A percentile compares a stretch with the other conserved stretches of the same genome.
These are phyloP conservation scores for Drosophila sp. DNA, from an alignment of 1,140 invertebrate species.

Conservation along the genomic window DNA sequence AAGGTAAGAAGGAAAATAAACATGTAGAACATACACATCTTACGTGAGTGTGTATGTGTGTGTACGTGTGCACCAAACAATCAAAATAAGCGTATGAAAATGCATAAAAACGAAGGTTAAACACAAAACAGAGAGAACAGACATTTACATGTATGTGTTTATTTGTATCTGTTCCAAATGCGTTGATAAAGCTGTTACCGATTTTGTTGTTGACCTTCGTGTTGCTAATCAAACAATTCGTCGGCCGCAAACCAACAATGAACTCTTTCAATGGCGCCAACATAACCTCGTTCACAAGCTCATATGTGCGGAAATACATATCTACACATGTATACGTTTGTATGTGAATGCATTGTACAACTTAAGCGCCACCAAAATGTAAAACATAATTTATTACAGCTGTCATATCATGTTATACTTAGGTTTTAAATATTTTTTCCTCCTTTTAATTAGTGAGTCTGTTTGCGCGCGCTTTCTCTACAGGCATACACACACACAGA, in stretches of 20 bases:
- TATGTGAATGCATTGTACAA: slow-evolving; percentile 14
- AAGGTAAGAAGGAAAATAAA: slow-evolving; percentile 8
- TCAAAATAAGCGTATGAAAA: slow-evolving; percentile 31
- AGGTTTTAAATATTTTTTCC: slow-evolving; percentile 25
- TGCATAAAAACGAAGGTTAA: slow-evolving; percentile 42
- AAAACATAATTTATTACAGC: slow-evolving; percentile 20
- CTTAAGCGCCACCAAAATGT: slow-evolving; percentile 34
- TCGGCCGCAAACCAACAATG: slow-evolving; percentile 52
- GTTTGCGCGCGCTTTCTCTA: slow-evolving; percentile 78
- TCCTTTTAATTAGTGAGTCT: slow-evolving; percentile 48
- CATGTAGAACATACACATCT: slow-evolving; percentile 2
- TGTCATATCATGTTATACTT: slow-evolving; percentile 25
- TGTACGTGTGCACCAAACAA: slow-evolving; percentile 26
- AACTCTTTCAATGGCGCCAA: slow-evolving; percentile 71
- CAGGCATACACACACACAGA: slow-evolving; percentile 31
- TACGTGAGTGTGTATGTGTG: not conserved
- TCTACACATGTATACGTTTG: not conserved
- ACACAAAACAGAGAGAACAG: slow-evolving; percentile 29
- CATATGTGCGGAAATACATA: slow-evolving; percentile 54
- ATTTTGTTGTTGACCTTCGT: slow-evolving; percentile 71
- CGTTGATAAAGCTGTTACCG: slow-evolving; percentile 50
- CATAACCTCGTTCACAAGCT: slow-evolving; percentile 57
- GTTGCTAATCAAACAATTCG: slow-evolving; percentile 57
- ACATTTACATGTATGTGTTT: not conserved
- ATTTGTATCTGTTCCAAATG: slow-evolving; percentile 36